Percentiles rank a stretch among this genome's conserved stretches.
Evolutionary conservation across 2,888 invertebrate species (phyloP).

Genomic region (Parnassius mnemosyne): DNA sequence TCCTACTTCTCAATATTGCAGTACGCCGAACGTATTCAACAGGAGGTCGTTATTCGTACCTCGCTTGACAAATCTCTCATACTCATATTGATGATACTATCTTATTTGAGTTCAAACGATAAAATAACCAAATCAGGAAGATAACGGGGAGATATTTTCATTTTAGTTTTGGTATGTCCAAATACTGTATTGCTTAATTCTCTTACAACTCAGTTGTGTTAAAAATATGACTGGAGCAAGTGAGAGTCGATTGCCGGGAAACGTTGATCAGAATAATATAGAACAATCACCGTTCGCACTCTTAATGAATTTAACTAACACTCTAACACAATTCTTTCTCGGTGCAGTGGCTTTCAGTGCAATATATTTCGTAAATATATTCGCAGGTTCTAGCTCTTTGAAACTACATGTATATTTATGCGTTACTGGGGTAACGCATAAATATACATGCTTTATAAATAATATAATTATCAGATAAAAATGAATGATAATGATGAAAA

Average conservation of each 20-base stretch:
- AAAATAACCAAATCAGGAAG: constrained; percentile 4
- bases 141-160: constrained; percentile 13
- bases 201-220: neutral
- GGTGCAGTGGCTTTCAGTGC: constrained; percentile 36
- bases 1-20: no score
- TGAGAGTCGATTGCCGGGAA: neutral
- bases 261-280: neutral
- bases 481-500: no score
- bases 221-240: constrained; percentile 5
- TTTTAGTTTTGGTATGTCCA: neutral
- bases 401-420: constrained; percentile 51
- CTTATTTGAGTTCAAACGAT: constrained; percentile 16
- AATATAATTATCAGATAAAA: no score
- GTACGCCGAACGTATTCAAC: no score
- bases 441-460: neutral
- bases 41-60: neutral
- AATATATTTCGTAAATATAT: constrained; percentile 27
- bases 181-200: neutral
- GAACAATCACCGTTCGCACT: constrained; percentile 23
- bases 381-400: constrained; percentile 3
- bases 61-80: neutral
- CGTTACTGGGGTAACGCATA: constrained; percentile 56
- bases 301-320: constrained; percentile 29
- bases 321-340: constrained; percentile 33
- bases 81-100: constrained; percentile 11